These are phyloP conservation scores for Dermolepida albohirtum DNA, from an alignment of 2,888 invertebrate species.

Conservation along the genomic window DNA sequence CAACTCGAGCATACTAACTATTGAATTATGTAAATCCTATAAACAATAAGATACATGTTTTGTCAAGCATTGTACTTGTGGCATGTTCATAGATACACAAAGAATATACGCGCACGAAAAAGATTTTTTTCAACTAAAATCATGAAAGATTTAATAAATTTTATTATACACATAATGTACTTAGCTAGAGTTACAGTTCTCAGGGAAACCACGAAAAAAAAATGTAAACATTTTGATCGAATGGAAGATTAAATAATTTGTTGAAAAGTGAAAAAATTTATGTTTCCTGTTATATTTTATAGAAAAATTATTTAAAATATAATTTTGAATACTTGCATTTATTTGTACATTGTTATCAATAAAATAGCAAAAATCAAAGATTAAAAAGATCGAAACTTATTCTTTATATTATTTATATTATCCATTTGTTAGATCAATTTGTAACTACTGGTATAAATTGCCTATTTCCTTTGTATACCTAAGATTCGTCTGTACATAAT, in stretches of 20 bases:
- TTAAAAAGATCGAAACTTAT: too few species aligned
- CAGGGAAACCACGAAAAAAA: background rate
- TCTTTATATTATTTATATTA: too few species aligned
- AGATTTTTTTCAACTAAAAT: slow-evolving; percentile 21
- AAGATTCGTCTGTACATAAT: too few species aligned
- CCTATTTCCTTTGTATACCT: too few species aligned
- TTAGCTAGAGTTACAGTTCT: too few species aligned
- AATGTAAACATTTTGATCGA: slow-evolving; percentile 2
- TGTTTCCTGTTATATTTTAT: slow-evolving; percentile 20
- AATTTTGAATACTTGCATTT: too few species aligned
- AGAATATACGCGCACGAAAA: background rate
- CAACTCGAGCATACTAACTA: slow-evolving; percentile 22
- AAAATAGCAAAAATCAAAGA: too few species aligned
- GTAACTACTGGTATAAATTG: too few species aligned
- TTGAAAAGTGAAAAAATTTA: slow-evolving; percentile 2
- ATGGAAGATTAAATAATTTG: slow-evolving; percentile 4
- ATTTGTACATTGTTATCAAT: too few species aligned
- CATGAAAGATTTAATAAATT: slow-evolving; percentile 12
- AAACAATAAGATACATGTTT: slow-evolving; percentile 33
- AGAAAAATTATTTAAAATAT: too few species aligned
- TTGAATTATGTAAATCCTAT: slow-evolving; percentile 31
- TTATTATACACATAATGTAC: background rate
- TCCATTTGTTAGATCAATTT: too few species aligned
- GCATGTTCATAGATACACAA: background rate
- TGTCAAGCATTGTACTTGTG: slow-evolving; percentile 26